Percentiles rank a stretch among this genome's conserved stretches.
Conservation (phyloP, 1,140 invertebrate species). For the Polypedilum pembai region DNA sequence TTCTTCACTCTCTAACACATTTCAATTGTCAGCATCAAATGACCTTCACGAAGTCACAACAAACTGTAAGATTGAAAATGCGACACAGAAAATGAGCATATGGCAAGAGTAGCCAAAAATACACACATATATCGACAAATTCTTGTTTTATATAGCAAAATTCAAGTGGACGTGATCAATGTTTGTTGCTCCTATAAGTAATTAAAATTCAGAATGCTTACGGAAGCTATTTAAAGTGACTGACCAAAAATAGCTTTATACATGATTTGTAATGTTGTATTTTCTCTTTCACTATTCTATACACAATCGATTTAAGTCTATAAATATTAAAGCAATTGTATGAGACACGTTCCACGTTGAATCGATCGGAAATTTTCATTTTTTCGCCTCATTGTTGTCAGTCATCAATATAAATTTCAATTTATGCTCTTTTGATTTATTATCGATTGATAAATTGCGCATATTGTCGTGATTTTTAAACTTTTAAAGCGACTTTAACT, state of each 20-base stretch:
- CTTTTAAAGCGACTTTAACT: no score
- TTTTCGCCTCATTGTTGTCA: not conserved
- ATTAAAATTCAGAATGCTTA: not conserved
- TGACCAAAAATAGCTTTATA: not conserved
- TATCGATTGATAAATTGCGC: not conserved
- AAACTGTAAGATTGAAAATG: constrained; percentile 5
- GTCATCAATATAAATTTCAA: not conserved
- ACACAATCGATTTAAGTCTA: not conserved
- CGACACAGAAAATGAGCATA: not conserved
- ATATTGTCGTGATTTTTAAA: no score
- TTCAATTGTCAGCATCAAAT: not conserved
- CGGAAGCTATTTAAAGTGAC: constrained; percentile 14
- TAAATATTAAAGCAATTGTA: not conserved
- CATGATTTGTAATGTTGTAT: not conserved
- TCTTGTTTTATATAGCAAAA: not conserved
- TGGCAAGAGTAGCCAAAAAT: not conserved
- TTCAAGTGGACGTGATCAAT: not conserved
- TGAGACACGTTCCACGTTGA: not conserved
- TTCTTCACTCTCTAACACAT: not conserved
- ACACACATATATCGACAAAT: no score
- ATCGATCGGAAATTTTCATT: not conserved
- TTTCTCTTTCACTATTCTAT: not conserved
- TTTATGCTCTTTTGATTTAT: not conserved
- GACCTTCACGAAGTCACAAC: not conserved
- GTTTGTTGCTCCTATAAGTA: not conserved